Percentiles rank a stretch among this genome's conserved stretches.
These are phyloP conservation scores for Lepus townsendii DNA, from an alignment of 2,797 vertebrate species.

Conservation along the genomic window DNA sequence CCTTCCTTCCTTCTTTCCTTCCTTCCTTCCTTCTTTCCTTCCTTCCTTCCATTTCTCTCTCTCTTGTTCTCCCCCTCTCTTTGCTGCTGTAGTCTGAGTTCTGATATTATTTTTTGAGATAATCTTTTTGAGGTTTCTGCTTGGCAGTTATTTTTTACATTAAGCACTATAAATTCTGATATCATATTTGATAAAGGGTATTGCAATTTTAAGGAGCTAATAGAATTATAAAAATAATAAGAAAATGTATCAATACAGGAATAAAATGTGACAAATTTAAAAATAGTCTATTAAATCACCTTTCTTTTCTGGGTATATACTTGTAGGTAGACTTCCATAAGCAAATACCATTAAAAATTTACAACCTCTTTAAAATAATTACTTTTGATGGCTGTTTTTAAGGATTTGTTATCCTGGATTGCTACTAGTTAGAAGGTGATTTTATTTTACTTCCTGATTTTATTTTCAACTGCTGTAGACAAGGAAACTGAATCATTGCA, in stretches of 20 bases:
- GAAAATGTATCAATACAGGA: background rate
- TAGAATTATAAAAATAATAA: constrained; percentile 13
- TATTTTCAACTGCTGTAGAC: constrained; percentile 1
- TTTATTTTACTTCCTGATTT: background rate
- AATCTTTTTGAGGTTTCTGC: constrained; percentile 21
- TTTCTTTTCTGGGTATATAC: background rate
- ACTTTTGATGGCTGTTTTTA: background rate
- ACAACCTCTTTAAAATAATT: background rate
- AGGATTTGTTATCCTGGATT: background rate
- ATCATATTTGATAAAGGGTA: background rate
- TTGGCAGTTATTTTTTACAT: background rate
- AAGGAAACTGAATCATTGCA: background rate
- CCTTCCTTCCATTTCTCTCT: too few species aligned
- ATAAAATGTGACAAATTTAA: background rate
- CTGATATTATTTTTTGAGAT: background rate
- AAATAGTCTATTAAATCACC: background rate
- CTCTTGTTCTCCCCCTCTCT: background rate
- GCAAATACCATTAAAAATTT: background rate
- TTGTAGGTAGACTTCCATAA: background rate
- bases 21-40: background rate
- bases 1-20: background rate
- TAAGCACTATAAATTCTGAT: background rate
- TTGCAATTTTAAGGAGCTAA: constrained; percentile 18
- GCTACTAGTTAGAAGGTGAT: background rate
- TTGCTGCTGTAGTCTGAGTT: background rate